Evolutionary conservation across 2,113 vertebrate species (phyloP), one percentile per base, ranked within the genome.

Genomic region (Periophthalmus modestus): DNA sequence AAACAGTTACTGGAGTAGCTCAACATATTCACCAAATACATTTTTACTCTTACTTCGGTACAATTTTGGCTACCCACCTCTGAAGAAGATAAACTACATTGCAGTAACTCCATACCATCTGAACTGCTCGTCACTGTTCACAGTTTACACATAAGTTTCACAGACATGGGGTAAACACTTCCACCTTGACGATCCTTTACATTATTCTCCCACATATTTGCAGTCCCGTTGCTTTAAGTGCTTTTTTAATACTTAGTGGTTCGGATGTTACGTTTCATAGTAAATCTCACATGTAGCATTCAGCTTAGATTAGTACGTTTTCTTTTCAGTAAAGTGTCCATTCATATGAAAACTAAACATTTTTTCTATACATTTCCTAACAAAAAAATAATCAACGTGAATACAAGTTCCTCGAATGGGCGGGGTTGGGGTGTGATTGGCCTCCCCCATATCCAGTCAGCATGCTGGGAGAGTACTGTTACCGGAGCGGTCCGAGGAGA

Each of bases 381-480:
- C 86, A 88, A 91, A 89, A 82, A 47, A 75, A 73, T 36, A 81
- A 82, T 94, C 90, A 94, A 90, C 91, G 93, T 83, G 91, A 93
- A 88, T 94, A 93, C 87, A 92, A 87, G 82, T 93, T 94, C 84
- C 93, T 93, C 76, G 92, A 93, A 89, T 93, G 92, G 88, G 91
- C 66, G 12, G 92, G 90, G 83, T 93, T 93, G 84, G 90, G 87
- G 84, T 91, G 93, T 91, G 93, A 93, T 93, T 94, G 93, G 92
- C 86, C 87, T 84, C 91, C 89, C 88, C 91, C 92, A 18, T 93
- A 94, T 88, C 92, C 93, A 89, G 91, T 94, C 92, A 94, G 91
- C 94, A 94, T 94, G 93, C 94, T 94, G 92, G 94, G 93, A 92
- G 93, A 94, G 90, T 94, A 94, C 94, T 94, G 93, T 65, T 66